phyloP scores from a whole-genome alignment of 2,113 vertebrate genomes.

The Oncorhynchus clarkii region DNA sequence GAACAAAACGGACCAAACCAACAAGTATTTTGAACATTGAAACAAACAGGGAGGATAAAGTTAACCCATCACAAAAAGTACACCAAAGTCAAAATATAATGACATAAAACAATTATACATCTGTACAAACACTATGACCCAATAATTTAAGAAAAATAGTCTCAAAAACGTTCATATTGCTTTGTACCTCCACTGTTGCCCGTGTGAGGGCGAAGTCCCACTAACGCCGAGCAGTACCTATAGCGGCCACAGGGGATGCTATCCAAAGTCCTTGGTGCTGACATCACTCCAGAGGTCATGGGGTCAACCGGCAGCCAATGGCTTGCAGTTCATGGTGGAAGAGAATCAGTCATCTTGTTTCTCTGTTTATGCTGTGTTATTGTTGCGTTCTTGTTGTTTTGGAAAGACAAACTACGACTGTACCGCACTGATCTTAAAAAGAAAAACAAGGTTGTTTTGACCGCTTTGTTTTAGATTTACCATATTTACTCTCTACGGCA shows the following conservation, averaged over 20 bases:
- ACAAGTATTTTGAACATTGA: conserved; percentile 49
- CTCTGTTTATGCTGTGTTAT: conserved; percentile 31
- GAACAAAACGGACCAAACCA: conserved; percentile 46
- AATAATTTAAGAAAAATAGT: conserved; percentile 88
- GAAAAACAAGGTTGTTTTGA: conserved; percentile 63
- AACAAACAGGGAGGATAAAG: conserved; percentile 41
- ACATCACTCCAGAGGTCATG: conserved; percentile 53
- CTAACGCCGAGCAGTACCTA: conserved; percentile 55
- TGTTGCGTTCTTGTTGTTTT: conserved; percentile 53
- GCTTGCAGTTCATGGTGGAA: conserved; percentile 51
- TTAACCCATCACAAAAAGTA: conserved; percentile 22
- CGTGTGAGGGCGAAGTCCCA: conserved; percentile 41
- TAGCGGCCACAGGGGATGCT: conserved; percentile 31
- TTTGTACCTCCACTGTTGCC: conserved; percentile 71
- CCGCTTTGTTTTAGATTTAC: conserved; percentile 61
- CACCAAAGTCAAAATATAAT: conserved; percentile 66
- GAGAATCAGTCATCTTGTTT: conserved; percentile 55
- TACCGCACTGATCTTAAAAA: conserved; percentile 60
- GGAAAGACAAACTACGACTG: conserved; percentile 72
- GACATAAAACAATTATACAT: conserved; percentile 69
- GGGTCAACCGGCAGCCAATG: conserved; percentile 55
- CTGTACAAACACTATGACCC: conserved; percentile 81
- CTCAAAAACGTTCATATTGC: conserved; percentile 85
- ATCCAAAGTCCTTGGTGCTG: conserved; percentile 32
- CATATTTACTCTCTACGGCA: conserved; percentile 77